Evolutionary conservation across 2,113 vertebrate genomes (phyloP), one percentile per base, ranked within the genome.

Genomic region (Zosterops hypoxanthus): DNA sequence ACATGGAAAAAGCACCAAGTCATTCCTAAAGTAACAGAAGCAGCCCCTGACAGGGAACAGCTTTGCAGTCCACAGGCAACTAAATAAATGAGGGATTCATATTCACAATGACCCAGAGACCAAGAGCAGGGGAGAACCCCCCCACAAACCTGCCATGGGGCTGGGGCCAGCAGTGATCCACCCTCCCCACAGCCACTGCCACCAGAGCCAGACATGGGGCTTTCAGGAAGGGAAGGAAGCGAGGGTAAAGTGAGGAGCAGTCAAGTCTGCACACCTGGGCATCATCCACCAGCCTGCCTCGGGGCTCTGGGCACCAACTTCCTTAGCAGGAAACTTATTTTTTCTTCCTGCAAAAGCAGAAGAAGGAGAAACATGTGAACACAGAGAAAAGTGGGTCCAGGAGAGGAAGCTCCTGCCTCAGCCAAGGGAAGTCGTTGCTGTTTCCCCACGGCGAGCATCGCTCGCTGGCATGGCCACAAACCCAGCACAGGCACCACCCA

Each of bases 291-390:
- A 11, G 78, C 29, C 72, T 0, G 0, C 3, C 81, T 22, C 7
- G 0, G 63, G 81, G 69, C 87, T 80, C 94, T 6, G 41, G 53
- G 44, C 26, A 1, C 16, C 75, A 18, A 50, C 92, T 95, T 96
- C 96, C 94, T 88, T 20, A 22, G 60, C 79, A 41, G 92, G 68
- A 94, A 96, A 50, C 63, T 86, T 81, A 95, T 34, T 47, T 96
- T 94, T 96, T 97, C 94, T 97, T 97, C 94, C 96, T 97, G 94
- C 2, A 80, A 96, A 97, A 94, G 95, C 88, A 95, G 90, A 97
- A 96, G 82, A 60, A 77, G 82, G 76, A 92, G 88, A 81, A 92
- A 70, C 0, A 3, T 12, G 52, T 95, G 71, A 95, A 63, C 0
- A 1, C 7, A 1, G 44, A 68, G 41, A 29, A 82, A 31, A 68